These are phyloP conservation scores for Iphiclides podalirius DNA, from an alignment of 2,888 invertebrate species.

Conservation along the genomic window DNA sequence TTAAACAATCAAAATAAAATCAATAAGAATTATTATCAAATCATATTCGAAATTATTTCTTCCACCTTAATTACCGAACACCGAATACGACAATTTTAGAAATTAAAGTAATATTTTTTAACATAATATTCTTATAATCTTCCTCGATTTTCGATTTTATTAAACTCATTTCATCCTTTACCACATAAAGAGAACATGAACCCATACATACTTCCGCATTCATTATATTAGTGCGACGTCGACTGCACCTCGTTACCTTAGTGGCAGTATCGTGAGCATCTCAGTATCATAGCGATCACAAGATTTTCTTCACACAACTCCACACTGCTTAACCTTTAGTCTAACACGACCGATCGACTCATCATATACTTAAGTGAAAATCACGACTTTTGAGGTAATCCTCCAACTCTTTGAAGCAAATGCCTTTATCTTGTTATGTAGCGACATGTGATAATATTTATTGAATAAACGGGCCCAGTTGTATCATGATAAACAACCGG, in stretches of 20 bases:
- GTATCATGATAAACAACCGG: no score
- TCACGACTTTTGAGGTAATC: conserved; percentile 40
- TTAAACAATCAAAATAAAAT: no score
- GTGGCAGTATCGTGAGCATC: conserved; percentile 1
- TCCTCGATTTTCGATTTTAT: no score
- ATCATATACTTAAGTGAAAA: conserved; percentile 47
- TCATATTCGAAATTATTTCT: no score
- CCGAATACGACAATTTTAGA: no score
- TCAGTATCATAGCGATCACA: conserved; percentile 33
- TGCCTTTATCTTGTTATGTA: neutral
- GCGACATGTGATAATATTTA: neutral
- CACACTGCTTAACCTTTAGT: conserved; percentile 34
- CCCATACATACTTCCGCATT: neutral
- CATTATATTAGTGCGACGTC: neutral
- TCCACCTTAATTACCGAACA: no score
- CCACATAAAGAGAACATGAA: no score
- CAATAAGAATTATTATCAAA: no score
- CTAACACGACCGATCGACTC: conserved; percentile 27
- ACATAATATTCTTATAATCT: no score
- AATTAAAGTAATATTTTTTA: no score
- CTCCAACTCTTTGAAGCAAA: neutral
- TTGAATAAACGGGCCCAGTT: no score
- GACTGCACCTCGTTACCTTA: neutral
- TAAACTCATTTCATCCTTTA: no score
- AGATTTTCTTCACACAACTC: conserved; percentile 34